Conservation (phyloP, 1,140 invertebrate genomes). For the Drosophila insularis region DNA sequence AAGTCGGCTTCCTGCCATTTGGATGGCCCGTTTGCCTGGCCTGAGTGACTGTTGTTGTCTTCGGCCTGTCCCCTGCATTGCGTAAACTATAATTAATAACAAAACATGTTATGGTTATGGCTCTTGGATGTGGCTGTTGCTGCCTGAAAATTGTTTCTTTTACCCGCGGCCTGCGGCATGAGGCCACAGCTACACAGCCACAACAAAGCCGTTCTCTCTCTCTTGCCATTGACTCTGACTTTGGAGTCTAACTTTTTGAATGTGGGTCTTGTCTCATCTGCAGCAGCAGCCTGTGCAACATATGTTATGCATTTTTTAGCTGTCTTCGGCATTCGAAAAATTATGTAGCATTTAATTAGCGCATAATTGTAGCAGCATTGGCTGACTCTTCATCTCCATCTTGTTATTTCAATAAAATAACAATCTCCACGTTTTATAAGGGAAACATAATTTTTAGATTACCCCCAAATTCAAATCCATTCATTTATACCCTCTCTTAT, state of each 20-base stretch:
- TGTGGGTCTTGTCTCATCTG: conserved; percentile 3
- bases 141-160: conserved; percentile 75
- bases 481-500: not conserved
- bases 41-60: conserved; percentile 71
- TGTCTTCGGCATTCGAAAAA: conserved; percentile 77
- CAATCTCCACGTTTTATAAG: conserved; percentile 41
- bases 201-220: conserved; percentile 40
- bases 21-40: conserved; percentile 30
- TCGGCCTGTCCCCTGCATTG: conserved; percentile 76
- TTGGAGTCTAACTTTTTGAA: not conserved
- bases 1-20: conserved; percentile 58
- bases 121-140: conserved; percentile 32
- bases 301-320: conserved; percentile 80
- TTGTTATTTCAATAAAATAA: conserved; percentile 29
- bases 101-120: conserved; percentile 81
- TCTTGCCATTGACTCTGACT: conserved; percentile 16
- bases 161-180: conserved; percentile 66
- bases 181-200: conserved; percentile 41
- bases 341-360: conserved; percentile 81
- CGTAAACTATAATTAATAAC: conserved; percentile 81
- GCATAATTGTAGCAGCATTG: conserved; percentile 66
- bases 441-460: conserved; percentile 22
- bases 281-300: conserved; percentile 58
- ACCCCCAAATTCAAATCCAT: not conserved
- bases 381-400: conserved; percentile 1